Evolutionary conservation across 2,113 vertebrate species (phyloP), one percentile per base, ranked within the genome.

Genomic region (Arvicanthis niloticus): DNA sequence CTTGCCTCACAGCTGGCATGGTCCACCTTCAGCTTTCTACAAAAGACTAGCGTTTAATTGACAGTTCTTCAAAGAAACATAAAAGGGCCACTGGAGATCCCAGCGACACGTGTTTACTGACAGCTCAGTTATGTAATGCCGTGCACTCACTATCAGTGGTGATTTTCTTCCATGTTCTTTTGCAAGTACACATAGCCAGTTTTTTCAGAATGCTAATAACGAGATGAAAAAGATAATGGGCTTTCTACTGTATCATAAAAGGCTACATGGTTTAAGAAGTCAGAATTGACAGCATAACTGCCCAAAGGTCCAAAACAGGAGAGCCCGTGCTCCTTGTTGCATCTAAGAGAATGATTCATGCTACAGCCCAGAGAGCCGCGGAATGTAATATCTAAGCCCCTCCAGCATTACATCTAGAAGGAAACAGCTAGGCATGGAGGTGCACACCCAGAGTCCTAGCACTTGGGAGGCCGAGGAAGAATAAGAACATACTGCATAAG

Each of bases 31-130:
- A 53, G 86, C 45, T 51, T 53, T 92, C 72, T 3, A 21, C 42
- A 58, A 11, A 1, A 0, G 29, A 87, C 48, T n/a, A 78, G 73
- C 58, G 48, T 70, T 80, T 89, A 77, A 60, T 4, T 40, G 78
- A 68, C 0, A 62, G 40, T 45, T 86, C 13, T 84, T 95, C 56
- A 96, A 95, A 92, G 93, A 91, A 88, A 93, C 45, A 48, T 81
- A 96, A 89, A 92, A 56, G 37, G n/a, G 11, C 17, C 68, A 12
- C 7, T 94, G 82, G 62, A 70, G 42, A 93, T 58, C 48, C 73
- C 42, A 51, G 56, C 51, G n/a, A 89, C 88, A 51, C 67, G 62
- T 10, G 12, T 58, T 17, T 67, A 67, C 21, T 82, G 16, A 68
- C 34, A 89, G 45, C 58, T 77, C 77, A n/a, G 58, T 94, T 85